Conservation (phyloP, 2,797 vertebrate species). For the Eleutherodactylus coqui region DNA sequence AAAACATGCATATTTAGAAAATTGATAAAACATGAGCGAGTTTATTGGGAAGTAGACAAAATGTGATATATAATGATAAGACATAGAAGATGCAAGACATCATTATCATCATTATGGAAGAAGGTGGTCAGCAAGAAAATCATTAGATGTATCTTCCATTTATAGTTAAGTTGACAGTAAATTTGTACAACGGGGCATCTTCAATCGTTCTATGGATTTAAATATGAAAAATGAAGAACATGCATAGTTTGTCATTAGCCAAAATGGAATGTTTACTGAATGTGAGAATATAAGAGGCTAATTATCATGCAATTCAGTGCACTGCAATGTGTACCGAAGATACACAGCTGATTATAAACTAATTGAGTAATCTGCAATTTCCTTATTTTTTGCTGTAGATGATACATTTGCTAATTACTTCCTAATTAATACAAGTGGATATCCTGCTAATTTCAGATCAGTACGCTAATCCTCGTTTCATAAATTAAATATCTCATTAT, state of each 20-base stretch:
- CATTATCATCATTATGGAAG: neutral
- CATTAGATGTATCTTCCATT: neutral
- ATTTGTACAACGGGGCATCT: neutral
- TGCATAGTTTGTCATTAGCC: constrained; percentile 41
- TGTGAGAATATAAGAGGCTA: constrained; percentile 47
- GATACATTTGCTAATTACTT: constrained; percentile 60
- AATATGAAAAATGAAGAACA: constrained; percentile 16
- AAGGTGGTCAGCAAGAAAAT: neutral
- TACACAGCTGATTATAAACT: constrained; percentile 51
- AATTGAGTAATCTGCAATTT: constrained; percentile 56
- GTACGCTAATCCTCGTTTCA: constrained; percentile 47
- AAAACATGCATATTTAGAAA: constrained; percentile 19
- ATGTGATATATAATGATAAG: neutral
- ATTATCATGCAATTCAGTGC: constrained; percentile 53
- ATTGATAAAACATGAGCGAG: too few relatives aligned
- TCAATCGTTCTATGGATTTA: constrained; percentile 14
- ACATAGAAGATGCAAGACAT: neutral
- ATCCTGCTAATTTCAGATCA: constrained; percentile 52
- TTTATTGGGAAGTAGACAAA: neutral
- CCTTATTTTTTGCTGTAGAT: constrained; percentile 43
- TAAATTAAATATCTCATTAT: constrained; percentile 57
- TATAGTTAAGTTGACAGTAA: constrained; percentile 12
- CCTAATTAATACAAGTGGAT: constrained; percentile 59
- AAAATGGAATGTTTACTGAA: constrained; percentile 46
- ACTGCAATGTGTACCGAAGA: constrained; percentile 56